A percentile compares a stretch with the other conserved stretches of the same genome.
Evolutionary conservation across 2,797 vertebrate genomes (phyloP).

Genomic region (Steatocranus sp.): DNA sequence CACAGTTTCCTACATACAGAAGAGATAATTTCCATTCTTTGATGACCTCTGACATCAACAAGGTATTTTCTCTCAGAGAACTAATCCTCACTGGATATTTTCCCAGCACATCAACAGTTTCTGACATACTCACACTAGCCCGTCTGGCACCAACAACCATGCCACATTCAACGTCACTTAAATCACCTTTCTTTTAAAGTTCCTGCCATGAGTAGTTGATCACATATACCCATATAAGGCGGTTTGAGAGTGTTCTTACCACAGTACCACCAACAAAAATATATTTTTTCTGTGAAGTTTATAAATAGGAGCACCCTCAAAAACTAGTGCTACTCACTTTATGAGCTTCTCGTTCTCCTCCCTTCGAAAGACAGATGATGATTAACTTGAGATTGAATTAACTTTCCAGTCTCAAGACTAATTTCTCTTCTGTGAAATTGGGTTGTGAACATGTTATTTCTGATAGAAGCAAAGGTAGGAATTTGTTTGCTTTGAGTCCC

Average conservation of each 20-base stretch:
- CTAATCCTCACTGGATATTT: background rate
- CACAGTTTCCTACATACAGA: too few species aligned
- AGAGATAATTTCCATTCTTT: too few species aligned
- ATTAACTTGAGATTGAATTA: background rate
- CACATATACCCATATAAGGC: background rate
- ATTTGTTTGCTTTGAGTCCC: background rate
- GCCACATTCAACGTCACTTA: background rate
- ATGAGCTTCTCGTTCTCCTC: background rate
- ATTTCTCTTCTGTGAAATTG: background rate
- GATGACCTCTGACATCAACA: background rate
- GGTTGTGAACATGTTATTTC: background rate
- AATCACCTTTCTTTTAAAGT: background rate
- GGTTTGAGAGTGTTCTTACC: accelerated
- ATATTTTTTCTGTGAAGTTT: background rate
- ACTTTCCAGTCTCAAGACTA: background rate
- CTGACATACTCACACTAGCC: background rate
- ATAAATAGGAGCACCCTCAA: background rate
- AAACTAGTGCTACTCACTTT: background rate
- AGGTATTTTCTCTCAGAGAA: background rate
- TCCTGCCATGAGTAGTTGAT: background rate
- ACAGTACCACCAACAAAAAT: background rate
- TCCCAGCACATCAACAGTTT: background rate
- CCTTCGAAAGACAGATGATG: background rate
- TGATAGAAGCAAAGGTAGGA: background rate
- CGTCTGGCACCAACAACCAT: background rate